Evolutionary conservation across 1,140 invertebrate species (phyloP), one percentile per base, ranked within the genome.

Genomic region (Zaprionus gabonicus): DNA sequence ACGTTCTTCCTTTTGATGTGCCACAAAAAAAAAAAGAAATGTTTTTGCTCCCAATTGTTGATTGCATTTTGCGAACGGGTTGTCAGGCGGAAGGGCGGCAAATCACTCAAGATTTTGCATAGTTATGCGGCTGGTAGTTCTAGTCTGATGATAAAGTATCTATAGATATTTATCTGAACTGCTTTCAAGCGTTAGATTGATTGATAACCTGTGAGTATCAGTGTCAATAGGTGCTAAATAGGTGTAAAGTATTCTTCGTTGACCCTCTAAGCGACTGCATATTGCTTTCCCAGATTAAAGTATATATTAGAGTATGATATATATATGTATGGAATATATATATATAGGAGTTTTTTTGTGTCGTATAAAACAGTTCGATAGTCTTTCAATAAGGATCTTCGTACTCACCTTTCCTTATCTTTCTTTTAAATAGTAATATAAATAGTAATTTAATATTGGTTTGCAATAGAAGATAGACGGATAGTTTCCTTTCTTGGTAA

Each of bases 31-130:
- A 0, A 51, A 2, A 13, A 20, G 3, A 25, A 25, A 25, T 1
- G 46, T 46, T 46, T 46, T 46, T 46, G n/a, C n/a, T 17, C 7
- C 41, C n/a, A 46, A 46, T 46, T 46, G 41, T 46, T 46, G 41
- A 46, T 46, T 46, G 41, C 41, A 46, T 46, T 20, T 46, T 17
- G n/a, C 41, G 41, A 46, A 46, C 6, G 41, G 41, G n/a, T 46
- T 44, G 41, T n/a, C 41, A 44, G 41, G 15, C 15, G 15, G 38
- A 13, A 5, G 15, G 4, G 6, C 15, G 38, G 6, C n/a, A 44
- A 44, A 44, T 44, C 41, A 44, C 41, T 44, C 41, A 44, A 44
- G 36, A 44, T 44, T 44, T n/a, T 44, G 41, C 41, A n/a, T 17
- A 46, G 41, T 17, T 46, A 46, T 46, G 1, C 41, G n/a, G 0